A percentile compares a stretch with the other conserved stretches of the same genome.
Conservation (phyloP, 2,888 invertebrate genomes). For the Bombyx huttoni region DNA sequence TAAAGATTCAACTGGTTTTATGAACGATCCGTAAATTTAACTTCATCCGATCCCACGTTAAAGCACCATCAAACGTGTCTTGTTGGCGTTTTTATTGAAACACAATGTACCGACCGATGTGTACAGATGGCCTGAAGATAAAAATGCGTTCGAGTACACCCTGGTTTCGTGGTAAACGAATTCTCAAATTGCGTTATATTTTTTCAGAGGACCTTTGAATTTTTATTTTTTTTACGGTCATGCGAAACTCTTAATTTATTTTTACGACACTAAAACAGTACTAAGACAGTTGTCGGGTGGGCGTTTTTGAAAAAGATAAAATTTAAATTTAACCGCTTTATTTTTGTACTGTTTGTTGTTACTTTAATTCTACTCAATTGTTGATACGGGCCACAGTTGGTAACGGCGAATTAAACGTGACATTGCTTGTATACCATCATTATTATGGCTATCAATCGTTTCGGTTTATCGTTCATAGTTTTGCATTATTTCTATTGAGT, state of each 20-base stretch:
- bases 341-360: conserved; percentile 9
- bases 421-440: background rate
- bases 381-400: background rate
- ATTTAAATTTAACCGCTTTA: conserved; percentile 18
- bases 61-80: background rate
- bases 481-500: background rate
- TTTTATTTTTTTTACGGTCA: too few species aligned
- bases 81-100: background rate
- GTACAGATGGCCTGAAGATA: too few species aligned
- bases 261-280: too few species aligned
- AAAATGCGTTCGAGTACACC: too few species aligned
- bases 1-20: conserved; percentile 14
- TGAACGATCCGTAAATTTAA: background rate
- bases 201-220: too few species aligned
- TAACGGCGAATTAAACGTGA: background rate
- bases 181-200: too few species aligned
- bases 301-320: background rate
- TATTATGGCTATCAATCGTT: background rate
- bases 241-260: too few species aligned
- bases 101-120: too few species aligned
- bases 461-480: background rate
- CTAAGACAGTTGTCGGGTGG: too few species aligned
- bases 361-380: background rate
- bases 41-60: background rate
- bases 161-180: too few species aligned